Base-by-base conservation (phyloP, 2,113 vertebrate genomes). In the Erinaceus europaeus region DNA sequence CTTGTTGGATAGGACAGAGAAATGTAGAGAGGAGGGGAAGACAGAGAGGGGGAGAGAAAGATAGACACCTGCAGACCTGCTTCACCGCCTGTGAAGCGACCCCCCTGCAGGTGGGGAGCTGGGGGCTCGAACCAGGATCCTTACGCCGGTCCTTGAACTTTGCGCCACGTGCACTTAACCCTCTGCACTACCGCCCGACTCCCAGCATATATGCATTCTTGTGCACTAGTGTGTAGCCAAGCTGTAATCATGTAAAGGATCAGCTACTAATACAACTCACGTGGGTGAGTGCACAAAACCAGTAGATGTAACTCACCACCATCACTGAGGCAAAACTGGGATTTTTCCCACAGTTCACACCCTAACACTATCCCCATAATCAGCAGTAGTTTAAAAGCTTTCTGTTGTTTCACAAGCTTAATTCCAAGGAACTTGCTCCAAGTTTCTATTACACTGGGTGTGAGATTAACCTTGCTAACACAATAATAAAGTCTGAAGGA, bases 391-490 rank as follows among this genome's bases (percentile, higher is more conserved):
- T 32, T 44, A 72, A 91, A 36, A 13, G n/a, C 17, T 76, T 84
- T 77, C 27, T 9, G 18, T 67, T 75, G 50, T 68, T 91, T 88
- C 52, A 55, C 77, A 88, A 85, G 9, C 52, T 88, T 69, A 90
- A 68, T 62, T 76, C 50, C 17, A 76, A 80, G 48, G 32, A 84
- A 79, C 15, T 57, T 77, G 89, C 52, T 90, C 57, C 36, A 91
- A 88, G 86, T 73, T 90, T 71, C 52, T 91, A 36, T 83, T 86
- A 71, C 10, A n/a, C 0, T 14, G 6, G 36, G 57, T 32, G 36
- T 83, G 61, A 87, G 78, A 90, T 91, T 85, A 79, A 87, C 21
- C 44, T 40, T 72, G 38, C 72, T 90, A 91, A 90, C 79, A 79
- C 7, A 57, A 68, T 18, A 64, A 86, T 91, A 86, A 89, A 2